Base-by-base conservation (phyloP, 1,140 invertebrate species). In the Caligus rogercresseyi region DNA sequence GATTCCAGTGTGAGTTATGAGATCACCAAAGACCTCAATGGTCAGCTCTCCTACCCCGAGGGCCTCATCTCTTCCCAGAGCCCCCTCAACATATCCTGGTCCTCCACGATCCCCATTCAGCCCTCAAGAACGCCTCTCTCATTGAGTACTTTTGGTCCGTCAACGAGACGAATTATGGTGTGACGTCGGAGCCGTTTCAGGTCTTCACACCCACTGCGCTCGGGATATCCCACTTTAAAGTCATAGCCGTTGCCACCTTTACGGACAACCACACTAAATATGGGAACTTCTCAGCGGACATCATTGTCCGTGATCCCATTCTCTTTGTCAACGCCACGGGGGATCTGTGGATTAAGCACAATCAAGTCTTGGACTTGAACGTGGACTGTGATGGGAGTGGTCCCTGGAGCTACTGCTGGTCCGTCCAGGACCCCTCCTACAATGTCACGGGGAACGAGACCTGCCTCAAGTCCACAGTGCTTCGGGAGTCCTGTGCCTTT, bases 401-500 rank as follows among this genome's bases (percentile, higher is more conserved):
- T 2, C 54, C 54, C 3, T 56, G 54, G 54, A 2, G 24, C 20
- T 56, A 16, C 14, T 56, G 54, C 24, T 56, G 54, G 54, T 21
- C 19, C 3, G 24, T 56, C 54, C 20, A 56, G 20, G 24, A 21
- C 20, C 24, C 54, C 18, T 18, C n/a, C 2, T 56, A 56, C 20
- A 56, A 56, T 56, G 54, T 56, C 2, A 56, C 54, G 2, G 54
- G 54, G n/a, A 56, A 56, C 14, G 54, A 56, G 18, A 56, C 54
- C 2, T 56, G 54, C n/a, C 7, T 43, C n/a, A 7, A 43, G 7
- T 11, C 31, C 7, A 43, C 31, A 11, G 31, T 11, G 31, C 31
- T 43, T n/a, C 31, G n/a, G n/a, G n/a, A 43, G 7, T 7, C 7
- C 7, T 43, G 31, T 43, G 31, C n/a, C 31, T 43, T 43, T 43